These are phyloP conservation scores for Tachysurus vachellii DNA, from an alignment of 2,113 vertebrate genomes.

Conservation along the genomic window DNA sequence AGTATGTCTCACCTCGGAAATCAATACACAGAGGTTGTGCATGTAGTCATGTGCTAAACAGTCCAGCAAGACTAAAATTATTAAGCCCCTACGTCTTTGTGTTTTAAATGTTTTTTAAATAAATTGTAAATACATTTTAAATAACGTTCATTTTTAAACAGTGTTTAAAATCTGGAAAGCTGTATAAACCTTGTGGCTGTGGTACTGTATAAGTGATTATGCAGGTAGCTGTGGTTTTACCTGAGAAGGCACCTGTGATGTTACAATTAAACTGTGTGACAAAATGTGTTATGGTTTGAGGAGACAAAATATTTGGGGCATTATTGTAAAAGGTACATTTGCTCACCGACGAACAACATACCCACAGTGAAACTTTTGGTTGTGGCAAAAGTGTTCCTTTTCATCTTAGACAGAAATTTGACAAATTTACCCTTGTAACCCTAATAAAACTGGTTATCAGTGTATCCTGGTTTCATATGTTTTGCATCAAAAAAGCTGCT, in stretches of 20 bases:
- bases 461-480: background rate
- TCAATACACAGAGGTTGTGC: background rate
- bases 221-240: no score
- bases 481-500: background rate
- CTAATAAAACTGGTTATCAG: no score
- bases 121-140: background rate
- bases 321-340: background rate
- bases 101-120: background rate
- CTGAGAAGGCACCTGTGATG: no score
- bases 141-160: background rate
- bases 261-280: background rate
- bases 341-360: background rate
- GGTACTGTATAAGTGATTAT: no score
- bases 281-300: background rate
- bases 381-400: background rate
- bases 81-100: background rate
- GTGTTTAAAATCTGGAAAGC: no score
- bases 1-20: slow-evolving; percentile 8
- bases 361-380: background rate
- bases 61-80: background rate
- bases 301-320: background rate
- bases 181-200: no score
- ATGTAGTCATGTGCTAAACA: slow-evolving; percentile 7
- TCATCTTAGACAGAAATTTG: no score
- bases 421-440: no score